Conservation (phyloP, 2,888 invertebrate species). For the Chrysolina americana region DNA sequence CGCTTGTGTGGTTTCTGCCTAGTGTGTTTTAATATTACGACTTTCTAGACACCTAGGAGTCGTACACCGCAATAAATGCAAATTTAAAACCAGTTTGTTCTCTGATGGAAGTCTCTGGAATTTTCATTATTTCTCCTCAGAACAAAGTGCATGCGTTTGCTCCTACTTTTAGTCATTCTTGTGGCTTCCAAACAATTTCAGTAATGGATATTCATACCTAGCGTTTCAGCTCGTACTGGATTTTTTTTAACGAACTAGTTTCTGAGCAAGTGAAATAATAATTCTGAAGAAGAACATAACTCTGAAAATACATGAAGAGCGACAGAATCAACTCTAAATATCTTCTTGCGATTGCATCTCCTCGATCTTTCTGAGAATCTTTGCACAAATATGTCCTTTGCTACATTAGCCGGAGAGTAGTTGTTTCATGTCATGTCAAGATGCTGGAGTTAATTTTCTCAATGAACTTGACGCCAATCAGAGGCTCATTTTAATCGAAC, state of each 20-base stretch:
- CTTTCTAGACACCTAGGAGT: background rate
- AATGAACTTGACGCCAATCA: too few species aligned
- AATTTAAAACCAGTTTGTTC: constrained; percentile 10
- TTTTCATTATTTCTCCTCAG: constrained; percentile 16
- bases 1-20: background rate
- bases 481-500: too few species aligned
- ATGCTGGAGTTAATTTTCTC: too few species aligned
- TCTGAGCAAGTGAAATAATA: background rate
- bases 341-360: too few species aligned
- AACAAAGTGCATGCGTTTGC: constrained; percentile 11
- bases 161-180: background rate
- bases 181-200: constrained; percentile 8
- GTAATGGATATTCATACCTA: constrained; percentile 15
- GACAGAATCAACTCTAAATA: too few species aligned
- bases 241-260: background rate
- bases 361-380: too few species aligned
- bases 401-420: too few species aligned
- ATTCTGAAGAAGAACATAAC: too few species aligned
- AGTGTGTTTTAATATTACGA: background rate
- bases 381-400: too few species aligned
- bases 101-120: background rate
- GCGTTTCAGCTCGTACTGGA: background rate
- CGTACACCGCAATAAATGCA: constrained; percentile 7
- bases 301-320: too few species aligned
- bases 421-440: too few species aligned